Percentiles rank a stretch among this genome's conserved stretches.
These are phyloP conservation scores for Steinernema hermaphroditum DNA, from an alignment of 2,888 invertebrate species.

Conservation along the genomic window DNA sequence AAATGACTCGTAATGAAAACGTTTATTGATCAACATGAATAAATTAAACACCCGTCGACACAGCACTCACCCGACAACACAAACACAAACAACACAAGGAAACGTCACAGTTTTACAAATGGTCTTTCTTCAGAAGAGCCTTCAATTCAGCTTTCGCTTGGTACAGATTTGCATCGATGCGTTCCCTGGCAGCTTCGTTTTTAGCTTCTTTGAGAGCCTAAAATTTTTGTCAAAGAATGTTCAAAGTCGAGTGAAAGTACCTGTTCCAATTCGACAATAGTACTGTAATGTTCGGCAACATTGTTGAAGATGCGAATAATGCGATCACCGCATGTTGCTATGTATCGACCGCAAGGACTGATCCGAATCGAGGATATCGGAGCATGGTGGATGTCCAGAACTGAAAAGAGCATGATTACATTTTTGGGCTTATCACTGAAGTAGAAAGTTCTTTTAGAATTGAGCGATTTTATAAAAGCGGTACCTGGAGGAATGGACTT, in stretches of 20 bases:
- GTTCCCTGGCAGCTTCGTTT: slow-evolving; percentile 41
- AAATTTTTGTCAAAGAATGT: slow-evolving; percentile 4
- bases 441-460: too few relatives aligned
- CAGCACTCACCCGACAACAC: neutral
- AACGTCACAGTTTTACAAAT: neutral
- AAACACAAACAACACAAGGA: neutral
- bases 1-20: too few relatives aligned
- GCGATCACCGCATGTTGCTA: slow-evolving; percentile 47
- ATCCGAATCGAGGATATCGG: slow-evolving; percentile 76
- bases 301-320: slow-evolving; percentile 79
- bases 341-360: slow-evolving; percentile 77
- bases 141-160: slow-evolving; percentile 38
- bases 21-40: too few relatives aligned
- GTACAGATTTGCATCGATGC: slow-evolving; percentile 42
- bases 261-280: slow-evolving; percentile 34
- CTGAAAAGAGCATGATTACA: slow-evolving; percentile 61
- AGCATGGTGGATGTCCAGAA: slow-evolving; percentile 74
- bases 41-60: neutral
- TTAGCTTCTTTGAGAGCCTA: slow-evolving; percentile 40
- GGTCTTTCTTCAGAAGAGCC: neutral
- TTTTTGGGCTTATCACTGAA: neutral
- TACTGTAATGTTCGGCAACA: slow-evolving; percentile 70
- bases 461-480: too few relatives aligned
- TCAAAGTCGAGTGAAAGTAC: neutral
- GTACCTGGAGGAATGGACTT: neutral